Evolutionary conservation across 2,888 invertebrate genomes (phyloP), one percentile per base, ranked within the genome.

Genomic region (Julus scanicus): DNA sequence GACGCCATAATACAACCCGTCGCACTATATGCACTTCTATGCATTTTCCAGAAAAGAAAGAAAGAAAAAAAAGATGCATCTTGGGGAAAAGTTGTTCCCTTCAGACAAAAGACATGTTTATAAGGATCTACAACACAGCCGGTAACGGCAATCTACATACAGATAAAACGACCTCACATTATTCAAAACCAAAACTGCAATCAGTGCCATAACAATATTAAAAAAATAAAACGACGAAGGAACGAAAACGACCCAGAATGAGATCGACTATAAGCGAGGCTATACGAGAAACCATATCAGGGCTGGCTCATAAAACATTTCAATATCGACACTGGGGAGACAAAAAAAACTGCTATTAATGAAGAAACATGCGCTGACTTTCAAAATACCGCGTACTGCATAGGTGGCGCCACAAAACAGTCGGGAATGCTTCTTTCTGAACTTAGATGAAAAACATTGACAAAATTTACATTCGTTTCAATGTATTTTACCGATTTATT

Each of bases 161-260:
- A 85, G 85, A 85, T 49, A 85, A 85, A 85, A 85, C 85, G 49
- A 44, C 85, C 85, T 85, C 85, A 85, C 85, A 85, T 85, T 85
- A 48, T 85, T 85, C 85, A 80, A 80, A 80, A 80, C 80, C 80
- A 80, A 80, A 80, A 80, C 80, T 29, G 80, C 80, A 80, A 80
- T 80, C 80, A 80, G 80, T 80, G 80, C 80, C 80, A 80, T 80
- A 80, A 80, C 80, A 80, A 80, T 80, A 80, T 80, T 80, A 80
- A 80, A 80, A 80, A 80, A 80, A 80, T 80, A 80, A 80, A 80
- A 80, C 80, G 80, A 80, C 80, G 80, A 37, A 80, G 80, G 80
- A 80, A 80, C 80, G 80, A 80, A 80, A 80, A 80, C 80, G 80
- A 80, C 80, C 37, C 37, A 37, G 80, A 80, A 80, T 80, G 37